Evolutionary conservation across 1,140 invertebrate species (phyloP).

Genomic region (Aradophagus sp.): DNA sequence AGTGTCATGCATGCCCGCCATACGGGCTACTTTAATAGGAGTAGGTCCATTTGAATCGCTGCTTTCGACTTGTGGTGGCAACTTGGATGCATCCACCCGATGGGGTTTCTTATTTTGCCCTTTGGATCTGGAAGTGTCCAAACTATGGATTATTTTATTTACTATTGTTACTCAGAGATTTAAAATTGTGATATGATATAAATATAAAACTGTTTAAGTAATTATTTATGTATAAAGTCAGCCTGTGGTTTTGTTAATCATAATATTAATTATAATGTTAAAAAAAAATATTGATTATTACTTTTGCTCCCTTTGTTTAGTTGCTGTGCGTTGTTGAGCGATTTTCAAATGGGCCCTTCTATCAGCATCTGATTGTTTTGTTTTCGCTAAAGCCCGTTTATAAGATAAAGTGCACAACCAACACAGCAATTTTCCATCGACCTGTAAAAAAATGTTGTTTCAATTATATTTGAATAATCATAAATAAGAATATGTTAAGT

Average conservation of each 20-base stretch:
- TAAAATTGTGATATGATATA: too few relatives aligned
- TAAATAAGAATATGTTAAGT: too few relatives aligned
- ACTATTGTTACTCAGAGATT: neutral
- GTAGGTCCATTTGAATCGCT: conserved; percentile 70
- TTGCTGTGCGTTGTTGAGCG: conserved; percentile 75
- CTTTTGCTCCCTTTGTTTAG: conserved; percentile 77
- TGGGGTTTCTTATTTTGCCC: conserved; percentile 83
- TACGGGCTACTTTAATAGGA: conserved; percentile 73
- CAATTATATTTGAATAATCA: too few relatives aligned
- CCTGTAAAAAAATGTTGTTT: conserved; percentile 80
- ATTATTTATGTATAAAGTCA: too few relatives aligned
- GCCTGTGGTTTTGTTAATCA: too few relatives aligned
- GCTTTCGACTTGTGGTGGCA: conserved; percentile 67
- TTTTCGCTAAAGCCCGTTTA: conserved; percentile 92
- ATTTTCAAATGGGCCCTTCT: conserved; percentile 82
- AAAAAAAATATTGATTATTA: conserved; percentile 67
- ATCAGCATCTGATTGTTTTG: conserved; percentile 88
- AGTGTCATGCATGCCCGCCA: conserved; percentile 68
- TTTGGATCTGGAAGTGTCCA: conserved; percentile 74
- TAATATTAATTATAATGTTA: too few relatives aligned
- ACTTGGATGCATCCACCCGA: conserved; percentile 82
- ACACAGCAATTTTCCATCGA: conserved; percentile 95
- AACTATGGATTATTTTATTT: conserved; percentile 8
- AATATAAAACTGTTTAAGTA: too few relatives aligned
- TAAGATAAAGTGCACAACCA: conserved; percentile 97